Percentiles rank a stretch among this genome's conserved stretches.
phyloP scores from a whole-genome alignment of 2,797 vertebrate genomes.

The Chiroxiphia lanceolata region DNA sequence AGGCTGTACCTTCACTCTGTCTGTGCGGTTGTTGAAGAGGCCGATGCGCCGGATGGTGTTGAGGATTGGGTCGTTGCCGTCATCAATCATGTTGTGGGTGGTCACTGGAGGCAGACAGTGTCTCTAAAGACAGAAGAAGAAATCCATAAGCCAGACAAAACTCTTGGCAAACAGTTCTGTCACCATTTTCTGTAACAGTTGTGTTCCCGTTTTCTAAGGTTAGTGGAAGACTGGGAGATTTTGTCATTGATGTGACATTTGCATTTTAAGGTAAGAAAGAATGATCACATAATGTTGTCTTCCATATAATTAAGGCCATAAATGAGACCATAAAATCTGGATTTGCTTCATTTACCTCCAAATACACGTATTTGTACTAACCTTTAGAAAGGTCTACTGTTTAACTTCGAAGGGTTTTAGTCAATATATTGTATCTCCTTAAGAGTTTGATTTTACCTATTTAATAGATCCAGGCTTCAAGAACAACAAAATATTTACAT shows the following conservation, averaged over 20 bases:
- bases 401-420: neutral
- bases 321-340: neutral
- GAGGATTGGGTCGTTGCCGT: slow-evolving; percentile 89
- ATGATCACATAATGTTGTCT: neutral
- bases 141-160: neutral
- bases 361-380: neutral
- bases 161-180: neutral
- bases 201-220: neutral
- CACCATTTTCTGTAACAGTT: neutral
- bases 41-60: slow-evolving; percentile 88
- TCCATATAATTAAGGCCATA: neutral
- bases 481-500: neutral
- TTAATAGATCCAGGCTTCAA: neutral
- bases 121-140: slow-evolving; percentile 77
- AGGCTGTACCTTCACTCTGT: slow-evolving; percentile 88
- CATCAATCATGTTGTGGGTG: slow-evolving; percentile 96
- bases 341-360: neutral
- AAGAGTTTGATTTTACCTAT: neutral
- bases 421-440: neutral
- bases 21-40: slow-evolving; percentile 90
- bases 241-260: neutral
- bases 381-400: neutral
- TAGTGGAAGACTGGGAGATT: neutral
- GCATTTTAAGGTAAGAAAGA: neutral
- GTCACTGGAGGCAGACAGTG: slow-evolving; percentile 93